phyloP scores from a whole-genome alignment of 1,140 invertebrate species.

The Bombyx mori region ASM3026992v2 NC_085123.1:9889001-9889500 shows the following conservation, averaged over 20 bases:
- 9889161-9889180: no score
- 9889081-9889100: no score
- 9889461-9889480: conserved; percentile 18
- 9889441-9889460: conserved; percentile 2
- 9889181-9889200: background rate
- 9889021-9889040: no score
- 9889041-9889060: no score
- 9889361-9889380: conserved; percentile 35
- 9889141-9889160: no score
- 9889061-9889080: no score
- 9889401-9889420: conserved; percentile 30
- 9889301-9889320: conserved; percentile 34
- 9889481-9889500: conserved; percentile 14
- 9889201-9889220: background rate
- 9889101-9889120: no score
- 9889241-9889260: conserved; percentile 38
- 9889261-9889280: conserved; percentile 35
- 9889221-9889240: conserved; percentile 17
- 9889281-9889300: conserved; percentile 15
- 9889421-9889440: conserved; percentile 26
- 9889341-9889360: conserved; percentile 29
- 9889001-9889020: no score
- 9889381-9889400: conserved; percentile 29
- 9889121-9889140: no score
- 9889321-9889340: conserved; percentile 29